Evolutionary conservation across 2,797 vertebrate species (phyloP).

Genomic region (Coranthus polyacanthus): DNA sequence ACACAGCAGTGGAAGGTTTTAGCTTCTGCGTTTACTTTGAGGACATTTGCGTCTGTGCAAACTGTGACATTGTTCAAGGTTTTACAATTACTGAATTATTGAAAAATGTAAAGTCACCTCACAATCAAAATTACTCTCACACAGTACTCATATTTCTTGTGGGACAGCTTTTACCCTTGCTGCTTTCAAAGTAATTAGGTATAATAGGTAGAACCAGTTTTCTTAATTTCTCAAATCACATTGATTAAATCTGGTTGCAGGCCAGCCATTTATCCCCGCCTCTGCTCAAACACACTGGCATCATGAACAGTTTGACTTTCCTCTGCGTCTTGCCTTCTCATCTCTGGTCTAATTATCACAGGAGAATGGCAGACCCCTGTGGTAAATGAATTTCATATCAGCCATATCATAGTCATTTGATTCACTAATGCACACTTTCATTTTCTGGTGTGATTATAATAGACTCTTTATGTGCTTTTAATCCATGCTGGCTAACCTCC

Average conservation of each 20-base stretch:
- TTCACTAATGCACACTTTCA: slow-evolving; percentile 54
- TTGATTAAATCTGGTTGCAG: slow-evolving; percentile 49
- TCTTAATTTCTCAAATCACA: slow-evolving; percentile 39
- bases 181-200: slow-evolving; percentile 15
- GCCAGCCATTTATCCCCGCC: slow-evolving; percentile 39
- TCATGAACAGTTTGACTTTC: slow-evolving; percentile 30
- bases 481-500: slow-evolving; percentile 38
- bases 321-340: slow-evolving; percentile 40
- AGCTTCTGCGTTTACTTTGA: neutral
- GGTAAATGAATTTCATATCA: slow-evolving; percentile 59
- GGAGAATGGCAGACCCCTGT: slow-evolving; percentile 43
- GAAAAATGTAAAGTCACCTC: neutral
- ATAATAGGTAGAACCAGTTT: slow-evolving; percentile 2
- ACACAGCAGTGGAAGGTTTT: neutral
- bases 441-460: slow-evolving; percentile 62
- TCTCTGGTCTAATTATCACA: slow-evolving; percentile 52
- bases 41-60: neutral
- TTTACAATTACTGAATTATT: neutral
- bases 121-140: neutral
- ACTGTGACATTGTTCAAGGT: neutral
- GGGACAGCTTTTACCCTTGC: neutral
- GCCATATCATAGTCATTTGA: slow-evolving; percentile 60
- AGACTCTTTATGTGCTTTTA: slow-evolving; percentile 55
- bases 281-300: slow-evolving; percentile 21
- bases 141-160: slow-evolving; percentile 1